phyloP scores from a whole-genome alignment of 1,140 invertebrate genomes.

The Brachionus asplanchnoidis region DNA sequence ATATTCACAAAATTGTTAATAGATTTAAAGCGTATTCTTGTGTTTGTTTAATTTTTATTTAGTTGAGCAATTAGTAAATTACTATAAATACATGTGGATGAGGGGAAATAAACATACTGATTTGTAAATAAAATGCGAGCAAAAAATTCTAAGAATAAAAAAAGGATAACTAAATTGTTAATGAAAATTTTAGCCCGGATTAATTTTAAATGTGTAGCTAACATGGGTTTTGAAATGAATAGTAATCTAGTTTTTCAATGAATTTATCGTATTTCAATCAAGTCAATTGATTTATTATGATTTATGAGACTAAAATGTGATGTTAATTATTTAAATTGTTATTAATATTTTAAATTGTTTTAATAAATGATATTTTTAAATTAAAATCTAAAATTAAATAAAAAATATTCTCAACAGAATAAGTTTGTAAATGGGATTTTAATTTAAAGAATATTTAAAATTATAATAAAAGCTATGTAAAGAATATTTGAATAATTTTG shows the following conservation, averaged over 20 bases:
- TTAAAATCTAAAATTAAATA: no score
- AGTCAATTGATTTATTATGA: not conserved
- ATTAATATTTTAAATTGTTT: not conserved
- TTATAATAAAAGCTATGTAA: no score
- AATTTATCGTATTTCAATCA: not conserved
- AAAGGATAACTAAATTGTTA: not conserved
- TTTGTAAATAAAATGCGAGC: not conserved
- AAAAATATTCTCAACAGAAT: no score
- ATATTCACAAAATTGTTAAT: not conserved
- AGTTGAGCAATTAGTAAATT: not conserved
- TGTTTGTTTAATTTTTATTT: not conserved
- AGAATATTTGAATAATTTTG: no score
- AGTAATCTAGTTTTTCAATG: not conserved
- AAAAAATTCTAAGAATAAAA: not conserved
- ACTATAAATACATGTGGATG: not conserved
- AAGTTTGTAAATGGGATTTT: no score
- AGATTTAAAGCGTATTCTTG: not conserved
- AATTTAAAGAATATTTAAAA: no score
- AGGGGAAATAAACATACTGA: not conserved
- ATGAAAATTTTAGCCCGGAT: not conserved
- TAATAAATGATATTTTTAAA: no score
- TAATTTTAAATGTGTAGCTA: not conserved
- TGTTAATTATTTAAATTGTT: not conserved
- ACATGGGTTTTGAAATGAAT: not conserved
- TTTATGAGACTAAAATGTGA: not conserved